Evolutionary conservation across 2,888 invertebrate species (phyloP), one percentile per base, ranked within the genome.

Genomic region (Dryomyza anilis): DNA sequence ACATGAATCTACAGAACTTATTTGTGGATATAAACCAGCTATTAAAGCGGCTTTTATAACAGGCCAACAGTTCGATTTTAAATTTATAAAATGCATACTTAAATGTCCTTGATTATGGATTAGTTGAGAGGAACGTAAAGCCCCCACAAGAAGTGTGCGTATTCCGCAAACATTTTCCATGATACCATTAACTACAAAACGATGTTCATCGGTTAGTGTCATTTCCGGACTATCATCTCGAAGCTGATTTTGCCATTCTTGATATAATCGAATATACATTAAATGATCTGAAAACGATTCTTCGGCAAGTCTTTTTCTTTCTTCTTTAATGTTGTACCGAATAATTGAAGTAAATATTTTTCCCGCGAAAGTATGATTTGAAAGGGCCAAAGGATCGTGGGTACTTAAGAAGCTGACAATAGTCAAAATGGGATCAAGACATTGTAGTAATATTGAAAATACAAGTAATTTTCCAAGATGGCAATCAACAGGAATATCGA

Each of bases 401-500:
- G 84, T 84, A 0, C 94, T 89, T 71, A 97, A 85, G 69, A 91
- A 88, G 78, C 95, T 93, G 1, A 94, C 94, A 58, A 98, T 91
- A 3, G 96, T 96, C 65, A 97, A 84, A 29, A 98, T 87, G 1
- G 98, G 98, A 83, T 96, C 95, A 30, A 98, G 85, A 81, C 98
- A 98, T 81, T 94, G 94, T 74, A 97, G 87, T 1, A 96, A 89
- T 61, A 95, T 91, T 3, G 94, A 91, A 80, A 94, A 94, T 0
- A 98, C 85, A 67, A 98, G 85, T 89, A 95, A 93, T 84, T 97
- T 96, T 0, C 94, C 96, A 23, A 95, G 85, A 72, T 92, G 89
- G 1, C 96, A 95, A 74, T 96, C 95, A 3, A 97, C 87, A 0
- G 96, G 94, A 52, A 98, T 84, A 81, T 96, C 94, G n/a, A 95